Conservation (phyloP, 2,797 vertebrate genomes). For the Morelia viridis region DNA sequence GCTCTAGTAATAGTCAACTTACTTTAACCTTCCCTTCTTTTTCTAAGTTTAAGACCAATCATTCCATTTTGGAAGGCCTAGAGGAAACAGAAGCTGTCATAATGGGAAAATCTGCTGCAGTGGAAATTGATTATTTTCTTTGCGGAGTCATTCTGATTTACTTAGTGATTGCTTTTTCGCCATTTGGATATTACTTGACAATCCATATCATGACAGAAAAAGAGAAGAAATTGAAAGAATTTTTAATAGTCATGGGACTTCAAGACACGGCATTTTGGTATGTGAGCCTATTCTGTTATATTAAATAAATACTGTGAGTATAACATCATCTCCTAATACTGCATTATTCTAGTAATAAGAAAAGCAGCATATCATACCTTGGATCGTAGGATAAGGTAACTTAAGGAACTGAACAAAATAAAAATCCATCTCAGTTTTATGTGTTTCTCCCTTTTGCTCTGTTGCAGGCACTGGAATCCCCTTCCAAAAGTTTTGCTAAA, state of each 20-base stretch:
- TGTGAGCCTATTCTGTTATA: constrained; percentile 22
- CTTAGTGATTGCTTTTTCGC: constrained; percentile 92
- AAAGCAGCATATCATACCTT: background rate
- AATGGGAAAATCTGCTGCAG: constrained; percentile 87
- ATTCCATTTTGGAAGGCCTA: constrained; percentile 82
- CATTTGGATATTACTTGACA: constrained; percentile 93
- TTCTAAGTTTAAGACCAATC: constrained; percentile 87
- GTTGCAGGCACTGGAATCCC: background rate
- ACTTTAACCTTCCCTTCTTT: constrained; percentile 19
- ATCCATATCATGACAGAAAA: constrained; percentile 95
- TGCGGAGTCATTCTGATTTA: constrained; percentile 94
- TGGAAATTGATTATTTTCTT: constrained; percentile 91
- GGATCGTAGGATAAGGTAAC: background rate
- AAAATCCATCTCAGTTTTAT: no score
- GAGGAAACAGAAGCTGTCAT: constrained; percentile 78
- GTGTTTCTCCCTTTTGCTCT: background rate
- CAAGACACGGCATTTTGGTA: constrained; percentile 95
- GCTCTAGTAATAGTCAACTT: background rate
- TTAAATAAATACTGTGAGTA: rapidly evolving
- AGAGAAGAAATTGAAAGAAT: constrained; percentile 92
- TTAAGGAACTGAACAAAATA: no score
- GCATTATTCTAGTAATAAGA: background rate
- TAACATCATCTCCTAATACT: background rate
- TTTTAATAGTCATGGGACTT: constrained; percentile 94
- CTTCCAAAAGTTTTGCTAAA: background rate